Evolutionary conservation across 2,888 invertebrate genomes (phyloP), one percentile per base, ranked within the genome.

Genomic region (Caenorhabditis auriculariae): DNA sequence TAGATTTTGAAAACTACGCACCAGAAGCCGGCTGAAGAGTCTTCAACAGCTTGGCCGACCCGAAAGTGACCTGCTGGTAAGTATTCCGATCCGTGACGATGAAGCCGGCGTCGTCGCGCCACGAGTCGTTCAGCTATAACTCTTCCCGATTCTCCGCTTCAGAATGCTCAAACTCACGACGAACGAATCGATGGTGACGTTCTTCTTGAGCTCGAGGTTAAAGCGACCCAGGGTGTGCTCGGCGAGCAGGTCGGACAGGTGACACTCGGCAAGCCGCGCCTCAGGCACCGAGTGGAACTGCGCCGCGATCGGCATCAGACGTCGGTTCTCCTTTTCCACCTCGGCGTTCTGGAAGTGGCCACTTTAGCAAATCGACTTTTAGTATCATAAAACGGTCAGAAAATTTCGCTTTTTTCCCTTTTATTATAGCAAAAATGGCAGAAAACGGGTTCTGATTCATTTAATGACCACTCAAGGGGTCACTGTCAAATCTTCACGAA

Each of bases 151-250:
- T n/a, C n/a, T n/a, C n/a, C n/a, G n/a, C n/a, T n/a, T n/a, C n/a
- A 15, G 9, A 9, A 35, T 35, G 12, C n/a, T 19, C 12, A 9
- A 49, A 45, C 51, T 42, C 27, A 67, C 76, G 54, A 78, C 74
- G 50, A 76, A 80, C 4, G 77, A 63, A 44, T 80, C 80, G 42
- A 78, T 72, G 17, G 80, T 80, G 35, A 80, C 70, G 60, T 80
- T 80, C 60, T 80, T 80, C 66, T 78, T 80, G 19, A 80, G 63
- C 45, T 80, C 80, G 26, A 80, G 60, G 55, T 80, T 80, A 45
- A 57, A 59, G 4, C 72, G 55, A 29, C 80, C 80, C 19, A 80
- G 60, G 15, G 56, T 56, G n/a, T 66, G 60, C 26, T 60, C 66
- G 38, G 67, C 42, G 19, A 66, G 56, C 17, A 62, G n/a, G 28